Evolutionary conservation across 2,113 vertebrate genomes (phyloP).

Genomic region (Pedetes capensis): DNA sequence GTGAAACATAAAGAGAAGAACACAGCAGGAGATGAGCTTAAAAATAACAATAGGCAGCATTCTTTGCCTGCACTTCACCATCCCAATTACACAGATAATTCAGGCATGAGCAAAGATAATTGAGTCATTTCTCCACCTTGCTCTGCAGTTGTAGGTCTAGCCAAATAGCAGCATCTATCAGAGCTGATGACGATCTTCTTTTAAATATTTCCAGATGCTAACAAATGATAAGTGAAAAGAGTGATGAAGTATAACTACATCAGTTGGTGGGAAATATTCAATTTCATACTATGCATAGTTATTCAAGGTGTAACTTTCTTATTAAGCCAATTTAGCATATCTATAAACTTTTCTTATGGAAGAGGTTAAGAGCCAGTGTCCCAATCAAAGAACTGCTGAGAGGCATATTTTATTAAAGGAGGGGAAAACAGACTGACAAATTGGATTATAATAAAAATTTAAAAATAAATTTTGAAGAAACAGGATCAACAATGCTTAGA

Average conservation of each 20-base stretch:
- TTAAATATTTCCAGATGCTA: conserved; percentile 47
- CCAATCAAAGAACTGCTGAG: background rate
- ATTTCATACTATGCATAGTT: background rate
- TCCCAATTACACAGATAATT: conserved; percentile 62
- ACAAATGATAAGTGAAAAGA: conserved; percentile 12
- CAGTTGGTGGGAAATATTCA: background rate
- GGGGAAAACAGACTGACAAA: background rate
- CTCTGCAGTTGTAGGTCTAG: conserved; percentile 19
- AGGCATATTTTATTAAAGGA: background rate
- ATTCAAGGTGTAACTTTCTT: background rate
- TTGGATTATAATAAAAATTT: background rate
- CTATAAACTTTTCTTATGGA: background rate
- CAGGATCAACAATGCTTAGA: background rate
- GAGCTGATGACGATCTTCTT: background rate
- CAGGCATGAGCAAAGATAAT: conserved; percentile 54
- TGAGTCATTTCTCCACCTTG: conserved; percentile 35
- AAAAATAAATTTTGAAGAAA: background rate
- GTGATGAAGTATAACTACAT: background rate
- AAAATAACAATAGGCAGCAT: conserved; percentile 56
- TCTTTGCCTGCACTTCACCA: conserved; percentile 6
- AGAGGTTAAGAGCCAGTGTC: background rate
- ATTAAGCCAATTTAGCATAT: background rate
- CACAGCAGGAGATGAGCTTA: conserved; percentile 45
- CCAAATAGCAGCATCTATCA: background rate
- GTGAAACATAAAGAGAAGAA: conserved; percentile 53